Base-by-base conservation (phyloP, 64 coral and sea anemone species). In the Montipora cactus region DNA sequence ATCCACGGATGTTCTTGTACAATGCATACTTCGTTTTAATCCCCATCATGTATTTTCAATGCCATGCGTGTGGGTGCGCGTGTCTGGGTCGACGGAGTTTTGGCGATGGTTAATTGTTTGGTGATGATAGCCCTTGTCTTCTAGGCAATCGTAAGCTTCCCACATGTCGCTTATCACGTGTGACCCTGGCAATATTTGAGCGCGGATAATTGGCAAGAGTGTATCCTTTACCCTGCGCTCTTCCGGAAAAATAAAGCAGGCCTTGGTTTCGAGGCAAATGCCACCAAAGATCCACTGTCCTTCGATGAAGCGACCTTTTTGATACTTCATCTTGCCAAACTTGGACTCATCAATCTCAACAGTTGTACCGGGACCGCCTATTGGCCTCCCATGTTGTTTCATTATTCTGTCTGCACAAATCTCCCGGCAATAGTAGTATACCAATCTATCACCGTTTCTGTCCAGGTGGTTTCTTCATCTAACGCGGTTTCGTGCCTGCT, bases 331-430 rank as follows among this genome's bases (percentile, higher is more conserved):
- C 64, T 74, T 83, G 89, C 89, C 89, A 83, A 91, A 91, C 78
- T 72, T 91, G 78, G 89, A 91, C 89, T 81, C 89, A 44, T 79
- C 89, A 91, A 91, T 91, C 77, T 91, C 89, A 67, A 82, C 89
- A 91, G 52, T 92, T 14, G 20, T 84, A 55, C 90, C 90, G 4
- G 67, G 79, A 25, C 90, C 80, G 11, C 79, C 90, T 75, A 84
- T 92, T 47, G 51, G 78, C 68, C 79, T 80, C 47, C 49, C 46
- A 75, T 92, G 90, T 76, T 92, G 46, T 16, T 59, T 59, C 66
- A 47, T 84, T 12, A 92, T 74, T 74, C 67, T 84, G 78, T 92
- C 8, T 16, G 90, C 79, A 92, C 90, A 92, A 44, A 91, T 67
- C 78, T 91, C 78, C 1, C 78, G 89, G 47, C 77, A 91, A 67